Evolutionary conservation across 2,797 vertebrate species (phyloP), one percentile per base, ranked within the genome.

Genomic region (Tangara arthus): DNA sequence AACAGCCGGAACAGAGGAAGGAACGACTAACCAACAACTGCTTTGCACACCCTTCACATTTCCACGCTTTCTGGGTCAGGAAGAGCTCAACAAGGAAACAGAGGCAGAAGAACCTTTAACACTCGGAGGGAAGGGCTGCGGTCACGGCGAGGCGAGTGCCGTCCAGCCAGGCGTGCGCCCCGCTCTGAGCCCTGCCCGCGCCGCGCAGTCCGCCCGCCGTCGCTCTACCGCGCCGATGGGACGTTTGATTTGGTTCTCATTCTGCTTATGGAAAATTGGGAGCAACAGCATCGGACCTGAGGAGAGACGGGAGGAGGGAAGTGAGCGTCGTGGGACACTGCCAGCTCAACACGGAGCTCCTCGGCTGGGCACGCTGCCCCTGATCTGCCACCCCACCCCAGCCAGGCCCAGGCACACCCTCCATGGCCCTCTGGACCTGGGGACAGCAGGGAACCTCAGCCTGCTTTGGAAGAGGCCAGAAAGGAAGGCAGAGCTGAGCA

Each of bases 221-320:
- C 95, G 39, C 96, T 96, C 91, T 96, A 97, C 94, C 68, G 68
- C 37, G 66, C 71, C 53, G 71, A 64, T 63, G 81, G 89, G 94
- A 97, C 19, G 86, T 96, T 96, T 96, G 97, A 90, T 97, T 98
- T 95, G 96, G 94, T 97, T 98, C 97, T 97, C 96, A 92, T 95
- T 97, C 98, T 98, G 98, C 97, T 98, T 97, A 98, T 97, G 96
- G 97, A 97, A 98, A 98, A 97, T 93, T 97, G 97, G 96, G 97
- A 98, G 97, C 94, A 97, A 96, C 97, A 94, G 97, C 98, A 96
- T 97, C 95, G 28, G 97, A 98, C 97, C 97, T 97, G 97, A 88
- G 96, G 95, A 97, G 95, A 97, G 86, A 97, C 0, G 79, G 97
- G 97, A 97, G 95, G 97, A 96, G 97, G 97, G 97, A 97, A 97